phyloP scores from a whole-genome alignment of 2,888 invertebrate species.

The Ennomos quercinarius region DNA sequence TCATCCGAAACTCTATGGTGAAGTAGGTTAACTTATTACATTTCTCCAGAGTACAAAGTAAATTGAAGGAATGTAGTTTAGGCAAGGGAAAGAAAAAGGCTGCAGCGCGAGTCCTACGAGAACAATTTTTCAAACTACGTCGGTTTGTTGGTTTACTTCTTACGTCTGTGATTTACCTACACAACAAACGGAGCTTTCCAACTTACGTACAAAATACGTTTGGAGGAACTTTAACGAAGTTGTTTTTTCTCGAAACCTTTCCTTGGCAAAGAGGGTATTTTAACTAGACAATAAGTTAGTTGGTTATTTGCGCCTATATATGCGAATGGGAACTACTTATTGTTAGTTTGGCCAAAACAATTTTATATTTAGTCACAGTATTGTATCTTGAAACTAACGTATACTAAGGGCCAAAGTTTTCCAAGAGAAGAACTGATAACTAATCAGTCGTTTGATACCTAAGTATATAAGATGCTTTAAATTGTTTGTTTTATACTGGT shows the following conservation, averaged over 20 bases:
- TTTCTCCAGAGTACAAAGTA: constrained; percentile 58
- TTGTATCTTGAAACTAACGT: no score
- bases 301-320: constrained; percentile 9
- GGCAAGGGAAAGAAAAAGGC: constrained; percentile 61
- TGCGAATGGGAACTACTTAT: background rate
- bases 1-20: constrained; percentile 27
- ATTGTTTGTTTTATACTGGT: no score
- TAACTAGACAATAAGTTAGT: constrained; percentile 27
- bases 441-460: no score
- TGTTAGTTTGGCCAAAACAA: background rate
- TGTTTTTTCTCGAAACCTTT: constrained; percentile 27
- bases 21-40: constrained; percentile 48
- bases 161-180: constrained; percentile 69
- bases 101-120: constrained; percentile 63
- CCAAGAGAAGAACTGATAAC: no score
- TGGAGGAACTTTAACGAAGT: constrained; percentile 38
- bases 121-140: constrained; percentile 75
- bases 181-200: constrained; percentile 39
- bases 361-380: no score
- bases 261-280: constrained; percentile 23
- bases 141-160: constrained; percentile 64
- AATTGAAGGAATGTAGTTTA: constrained; percentile 69
- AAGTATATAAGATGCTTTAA: no score
- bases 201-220: constrained; percentile 43
- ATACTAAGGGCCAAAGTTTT: no score